phyloP scores from a whole-genome alignment of 2,797 vertebrate genomes.

The Gymnodraco acuticeps region DNA sequence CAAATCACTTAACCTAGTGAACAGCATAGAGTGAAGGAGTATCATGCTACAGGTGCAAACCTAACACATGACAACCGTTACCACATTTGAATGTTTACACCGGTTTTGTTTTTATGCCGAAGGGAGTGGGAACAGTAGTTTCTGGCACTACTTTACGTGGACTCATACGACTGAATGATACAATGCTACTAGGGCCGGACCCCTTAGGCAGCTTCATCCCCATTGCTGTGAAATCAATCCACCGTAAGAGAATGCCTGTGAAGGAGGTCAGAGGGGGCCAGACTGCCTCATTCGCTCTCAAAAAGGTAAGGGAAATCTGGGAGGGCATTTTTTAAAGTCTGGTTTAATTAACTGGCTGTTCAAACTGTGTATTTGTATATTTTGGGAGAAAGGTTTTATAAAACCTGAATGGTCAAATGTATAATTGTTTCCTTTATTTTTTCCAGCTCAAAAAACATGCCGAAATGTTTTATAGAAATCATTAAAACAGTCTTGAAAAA shows the following conservation, averaged over 20 bases:
- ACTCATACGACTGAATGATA: slow-evolving; percentile 96
- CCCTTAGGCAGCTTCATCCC: slow-evolving; percentile 95
- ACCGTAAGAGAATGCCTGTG: slow-evolving; percentile 98
- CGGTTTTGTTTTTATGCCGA: slow-evolving; percentile 1
- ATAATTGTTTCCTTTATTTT: not conserved
- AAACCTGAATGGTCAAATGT: not conserved
- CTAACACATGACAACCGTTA: not conserved
- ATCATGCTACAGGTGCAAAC: not conserved
- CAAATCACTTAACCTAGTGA: not conserved
- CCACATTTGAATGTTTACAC: not conserved
- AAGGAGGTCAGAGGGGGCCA: slow-evolving; percentile 98
- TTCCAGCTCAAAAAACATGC: not conserved
- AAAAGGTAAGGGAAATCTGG: slow-evolving; percentile 87
- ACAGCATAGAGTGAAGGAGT: not conserved
- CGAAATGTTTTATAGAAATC: not conserved
- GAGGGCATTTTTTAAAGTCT: not conserved
- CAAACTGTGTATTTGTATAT: not conserved
- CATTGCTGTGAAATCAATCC: slow-evolving; percentile 98
- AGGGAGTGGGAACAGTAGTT: slow-evolving; percentile 99
- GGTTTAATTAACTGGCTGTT: no score
- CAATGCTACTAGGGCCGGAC: slow-evolving; percentile 96
- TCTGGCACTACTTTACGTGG: slow-evolving; percentile 97
- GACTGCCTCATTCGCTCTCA: slow-evolving; percentile 97
- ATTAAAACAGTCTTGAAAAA: not conserved
- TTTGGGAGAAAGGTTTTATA: not conserved